Conservation (phyloP, 2,797 vertebrate species). For the Poecilia gillii region DNA sequence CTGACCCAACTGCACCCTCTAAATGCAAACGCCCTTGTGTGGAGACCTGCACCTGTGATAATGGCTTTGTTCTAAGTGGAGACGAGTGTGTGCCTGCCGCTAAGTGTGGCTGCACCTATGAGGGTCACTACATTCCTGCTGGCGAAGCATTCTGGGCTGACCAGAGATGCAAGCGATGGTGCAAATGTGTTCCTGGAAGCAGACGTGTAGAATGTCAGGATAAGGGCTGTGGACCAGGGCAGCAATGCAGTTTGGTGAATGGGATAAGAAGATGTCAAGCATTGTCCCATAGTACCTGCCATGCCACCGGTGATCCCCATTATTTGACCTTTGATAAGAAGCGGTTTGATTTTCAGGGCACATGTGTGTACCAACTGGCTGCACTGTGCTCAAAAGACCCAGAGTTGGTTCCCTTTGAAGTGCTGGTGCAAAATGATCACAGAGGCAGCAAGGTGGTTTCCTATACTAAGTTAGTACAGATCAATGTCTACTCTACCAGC, state of each 20-base stretch:
- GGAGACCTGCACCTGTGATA: conserved; percentile 76
- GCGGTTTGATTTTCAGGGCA: conserved; percentile 75
- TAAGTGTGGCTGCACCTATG: conserved; percentile 73
- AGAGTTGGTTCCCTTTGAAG: conserved; percentile 70
- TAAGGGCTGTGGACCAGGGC: conserved; percentile 50
- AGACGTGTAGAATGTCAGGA: conserved; percentile 56
- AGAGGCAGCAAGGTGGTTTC: conserved; percentile 68
- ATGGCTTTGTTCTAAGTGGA: conserved; percentile 73
- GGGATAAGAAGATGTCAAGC: conserved; percentile 71
- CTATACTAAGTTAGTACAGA: conserved; percentile 72
- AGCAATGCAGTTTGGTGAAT: conserved; percentile 61
- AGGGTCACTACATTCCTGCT: conserved; percentile 64
- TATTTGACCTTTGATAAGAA: conserved; percentile 74
- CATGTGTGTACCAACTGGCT: conserved; percentile 75
- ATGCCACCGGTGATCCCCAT: conserved; percentile 73
- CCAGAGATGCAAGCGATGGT: conserved; percentile 58
- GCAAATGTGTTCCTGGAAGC: conserved; percentile 59
- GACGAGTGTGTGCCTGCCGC: conserved; percentile 54
- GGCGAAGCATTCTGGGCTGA: conserved; percentile 75
- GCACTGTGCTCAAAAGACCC: conserved; percentile 63
- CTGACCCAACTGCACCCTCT: conserved; percentile 52
- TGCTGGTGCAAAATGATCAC: conserved; percentile 78
- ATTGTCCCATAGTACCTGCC: conserved; percentile 68
- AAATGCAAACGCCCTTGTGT: conserved; percentile 73
- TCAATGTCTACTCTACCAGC: conserved; percentile 67